Base-by-base conservation (phyloP, 1,140 invertebrate genomes). In the Bursaphelenchus mucronatus region DNA sequence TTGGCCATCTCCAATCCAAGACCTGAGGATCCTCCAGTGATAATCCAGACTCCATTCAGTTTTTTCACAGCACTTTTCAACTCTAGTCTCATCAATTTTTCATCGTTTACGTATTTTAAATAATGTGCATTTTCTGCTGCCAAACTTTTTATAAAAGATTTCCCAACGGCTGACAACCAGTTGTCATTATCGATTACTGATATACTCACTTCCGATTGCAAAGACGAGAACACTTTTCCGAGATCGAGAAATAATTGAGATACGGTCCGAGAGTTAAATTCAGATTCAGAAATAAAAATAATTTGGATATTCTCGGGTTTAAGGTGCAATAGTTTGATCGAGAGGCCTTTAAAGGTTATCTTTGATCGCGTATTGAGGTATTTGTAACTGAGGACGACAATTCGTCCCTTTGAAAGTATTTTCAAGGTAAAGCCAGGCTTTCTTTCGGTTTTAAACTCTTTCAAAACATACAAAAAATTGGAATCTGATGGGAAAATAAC, bases 11-110 rank as follows among this genome's bases (percentile, higher is more conserved):
- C 62, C 5, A 72, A 71, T 4, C 68, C 68, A 39, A 70, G 54
- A 9, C 68, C 68, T 13, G 67, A 62, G 10, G 68, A 73, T n/a
- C 68, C 68, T 11, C 68, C 68, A 10, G 68, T 70, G 19, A 70
- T 47, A 8, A 70, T 5, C 68, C 68, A 70, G 19, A 30, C 21
- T 8, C 43, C 49, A 45, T n/a, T n/a, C 17, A 17, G 2, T 30
- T 5, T 30, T 30, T 30, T 30, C 30, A 30, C 30, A 30, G 1
- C 30, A 30, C 30, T 30, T 30, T 30, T 5, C 30, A 30, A 30
- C 1, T 30, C 1, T 30, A 30, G 30, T 30, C 30, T 30, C 30
- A 1, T 30, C 30, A 30, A 30, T 30, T 30, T 30, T 5, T 30
- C 30, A 30, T 30, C 30, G 30, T 30, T 30, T 30, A 30, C 5